Base-by-base conservation (phyloP, 2,888 invertebrate genomes). In the Axea sp. region DNA sequence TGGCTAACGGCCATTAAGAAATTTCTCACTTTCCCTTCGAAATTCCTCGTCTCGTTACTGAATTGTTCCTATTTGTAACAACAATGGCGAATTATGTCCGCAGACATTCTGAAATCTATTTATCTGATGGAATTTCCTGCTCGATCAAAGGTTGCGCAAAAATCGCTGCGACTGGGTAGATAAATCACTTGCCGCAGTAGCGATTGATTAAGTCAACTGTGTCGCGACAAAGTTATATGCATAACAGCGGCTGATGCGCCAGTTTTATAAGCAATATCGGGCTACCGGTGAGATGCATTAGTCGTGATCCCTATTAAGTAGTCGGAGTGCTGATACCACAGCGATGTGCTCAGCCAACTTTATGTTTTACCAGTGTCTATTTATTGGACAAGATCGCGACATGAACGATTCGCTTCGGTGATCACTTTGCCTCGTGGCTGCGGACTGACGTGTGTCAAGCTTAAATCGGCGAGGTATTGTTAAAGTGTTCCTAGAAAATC, bases 171-270 rank as follows among this genome's bases (percentile, higher is more conserved):
- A 39, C 12, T 7, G 14, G 35, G 67, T 26, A 72, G 71, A 80
- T 81, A 81, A 81, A 81, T 82, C 78, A 78, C 73, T 28, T 71
- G 72, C 73, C 60, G 75, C 79, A n/a, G n/a, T n/a, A n/a, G n/a
- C 15, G 80, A 81, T 82, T 79, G 82, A 82, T 82, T 82, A 78
- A 81, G 80, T 78, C 67, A 41, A 69, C 68, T 65, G 69, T 3
- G 35, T 33, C 45, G 64, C 53, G 43, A 74, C 76, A 68, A 74
- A 65, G 37, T 12, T 62, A n/a, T 30, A 47, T 57, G 72, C 60
- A 55, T 68, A 76, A 80, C 69, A 73, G 41, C n/a, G 14, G 26
- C 11, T 14, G 37, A 11, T 37, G 45, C 59, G 30, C 60, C 30
- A 39, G 60, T 67, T 69, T 55, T 71, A 73, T 64, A 59, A 69